Evolutionary conservation across 2,797 vertebrate species (phyloP).

Genomic region (Stomatorhinus walkeri): DNA sequence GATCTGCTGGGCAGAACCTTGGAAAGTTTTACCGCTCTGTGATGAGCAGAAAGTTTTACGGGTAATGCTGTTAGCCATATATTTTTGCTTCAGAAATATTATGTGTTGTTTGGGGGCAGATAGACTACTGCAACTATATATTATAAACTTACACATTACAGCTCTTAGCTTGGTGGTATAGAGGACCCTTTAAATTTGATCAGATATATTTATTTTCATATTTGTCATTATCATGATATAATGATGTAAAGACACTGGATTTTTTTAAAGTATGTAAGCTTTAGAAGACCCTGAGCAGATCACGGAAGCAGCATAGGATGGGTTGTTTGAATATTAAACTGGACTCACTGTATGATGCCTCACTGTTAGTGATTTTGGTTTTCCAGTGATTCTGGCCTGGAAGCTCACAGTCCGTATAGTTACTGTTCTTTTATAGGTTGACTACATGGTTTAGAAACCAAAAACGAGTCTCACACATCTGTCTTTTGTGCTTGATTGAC

Average conservation of each 20-base stretch:
- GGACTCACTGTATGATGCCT: background rate
- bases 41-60: constrained; percentile 11
- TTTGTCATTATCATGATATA: background rate
- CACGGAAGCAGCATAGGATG: background rate
- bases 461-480: background rate
- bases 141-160: background rate
- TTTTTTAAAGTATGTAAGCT: background rate
- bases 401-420: background rate
- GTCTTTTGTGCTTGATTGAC: background rate
- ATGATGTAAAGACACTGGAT: background rate
- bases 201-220: background rate
- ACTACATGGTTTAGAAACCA: background rate
- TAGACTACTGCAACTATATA: background rate
- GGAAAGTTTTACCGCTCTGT: background rate
- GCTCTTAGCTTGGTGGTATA: background rate
- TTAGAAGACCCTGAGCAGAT: background rate
- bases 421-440: background rate
- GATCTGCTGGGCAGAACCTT: background rate
- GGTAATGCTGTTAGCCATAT: background rate
- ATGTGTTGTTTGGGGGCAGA: background rate
- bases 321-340: background rate
- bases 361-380: background rate
- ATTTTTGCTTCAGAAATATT: background rate
- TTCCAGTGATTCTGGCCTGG: background rate
- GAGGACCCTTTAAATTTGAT: background rate